Evolutionary conservation across 2,797 vertebrate species (phyloP).

Genomic region (Triplophysa bombifrons): DNA sequence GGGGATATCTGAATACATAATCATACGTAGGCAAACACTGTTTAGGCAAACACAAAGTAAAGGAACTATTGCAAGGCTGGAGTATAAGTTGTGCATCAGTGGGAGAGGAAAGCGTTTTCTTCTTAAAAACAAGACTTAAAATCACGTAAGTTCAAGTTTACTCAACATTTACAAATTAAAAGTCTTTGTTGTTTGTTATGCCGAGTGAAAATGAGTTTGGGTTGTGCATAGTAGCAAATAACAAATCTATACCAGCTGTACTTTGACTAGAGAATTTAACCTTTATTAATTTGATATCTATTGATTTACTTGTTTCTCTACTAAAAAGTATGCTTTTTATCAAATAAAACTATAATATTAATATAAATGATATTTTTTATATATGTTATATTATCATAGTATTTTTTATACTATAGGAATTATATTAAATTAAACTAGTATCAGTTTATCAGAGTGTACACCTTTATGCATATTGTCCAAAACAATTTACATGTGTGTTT

Average conservation of each 20-base stretch:
- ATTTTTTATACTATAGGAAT: too few relatives aligned
- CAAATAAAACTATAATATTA: too few relatives aligned
- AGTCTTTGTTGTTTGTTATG: not conserved
- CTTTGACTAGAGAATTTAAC: too few relatives aligned
- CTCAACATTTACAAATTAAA: not conserved
- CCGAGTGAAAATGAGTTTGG: too few relatives aligned
- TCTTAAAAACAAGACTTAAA: not conserved
- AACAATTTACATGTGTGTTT: not conserved
- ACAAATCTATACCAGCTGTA: too few relatives aligned
- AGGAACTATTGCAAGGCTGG: not conserved
- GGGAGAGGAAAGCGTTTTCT: not conserved
- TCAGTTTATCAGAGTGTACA: not conserved
- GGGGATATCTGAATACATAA: slow-evolving; percentile 1
- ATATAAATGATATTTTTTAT: too few relatives aligned
- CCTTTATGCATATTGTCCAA: not conserved
- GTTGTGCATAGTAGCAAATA: too few relatives aligned
- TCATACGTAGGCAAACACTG: slow-evolving; percentile 20
- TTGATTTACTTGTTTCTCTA: too few relatives aligned
- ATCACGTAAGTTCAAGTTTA: not conserved
- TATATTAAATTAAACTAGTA: not conserved
- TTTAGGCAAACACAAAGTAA: slow-evolving; percentile 11
- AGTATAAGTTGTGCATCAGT: not conserved
- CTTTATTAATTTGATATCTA: too few relatives aligned
- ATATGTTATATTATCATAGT: too few relatives aligned
- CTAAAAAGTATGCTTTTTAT: too few relatives aligned